Evolutionary conservation across 2,797 vertebrate species (phyloP).

Genomic region (Diceros bicornis): DNA sequence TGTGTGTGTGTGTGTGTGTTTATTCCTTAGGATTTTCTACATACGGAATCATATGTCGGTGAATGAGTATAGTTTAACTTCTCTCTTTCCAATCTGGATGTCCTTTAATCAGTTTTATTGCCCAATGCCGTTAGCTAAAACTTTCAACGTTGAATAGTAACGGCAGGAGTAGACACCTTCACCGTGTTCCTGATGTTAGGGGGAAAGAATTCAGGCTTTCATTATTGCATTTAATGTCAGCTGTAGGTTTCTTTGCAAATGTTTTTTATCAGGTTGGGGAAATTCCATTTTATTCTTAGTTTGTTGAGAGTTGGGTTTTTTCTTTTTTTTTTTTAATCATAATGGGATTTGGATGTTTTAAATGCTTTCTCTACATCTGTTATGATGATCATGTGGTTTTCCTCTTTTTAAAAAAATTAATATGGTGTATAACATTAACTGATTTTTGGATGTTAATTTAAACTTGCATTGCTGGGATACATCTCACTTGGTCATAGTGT

Average conservation of each 20-base stretch:
- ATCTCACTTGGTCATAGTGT: too few relatives aligned
- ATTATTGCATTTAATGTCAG: neutral
- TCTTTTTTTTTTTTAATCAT: neutral
- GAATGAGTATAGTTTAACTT: neutral
- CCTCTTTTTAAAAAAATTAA: neutral
- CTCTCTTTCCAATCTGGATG: neutral
- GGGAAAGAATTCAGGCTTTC: neutral
- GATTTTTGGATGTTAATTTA: neutral
- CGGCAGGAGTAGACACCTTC: too few relatives aligned
- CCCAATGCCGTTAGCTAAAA: neutral
- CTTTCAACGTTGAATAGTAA: neutral
- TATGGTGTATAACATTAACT: neutral
- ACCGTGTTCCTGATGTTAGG: neutral
- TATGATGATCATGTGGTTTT: neutral
- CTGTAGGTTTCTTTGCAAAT: neutral
- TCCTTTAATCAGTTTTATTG: neutral
- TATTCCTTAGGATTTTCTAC: neutral
- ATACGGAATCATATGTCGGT: neutral
- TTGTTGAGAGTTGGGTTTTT: neutral
- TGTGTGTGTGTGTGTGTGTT: neutral
- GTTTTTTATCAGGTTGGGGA: neutral
- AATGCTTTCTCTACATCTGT: neutral
- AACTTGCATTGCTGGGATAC: neutral
- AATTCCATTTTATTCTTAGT: neutral
- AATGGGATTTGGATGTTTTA: neutral